Base-by-base conservation (phyloP, 2,888 invertebrate genomes). In the Meiosimyza platycephala region DNA sequence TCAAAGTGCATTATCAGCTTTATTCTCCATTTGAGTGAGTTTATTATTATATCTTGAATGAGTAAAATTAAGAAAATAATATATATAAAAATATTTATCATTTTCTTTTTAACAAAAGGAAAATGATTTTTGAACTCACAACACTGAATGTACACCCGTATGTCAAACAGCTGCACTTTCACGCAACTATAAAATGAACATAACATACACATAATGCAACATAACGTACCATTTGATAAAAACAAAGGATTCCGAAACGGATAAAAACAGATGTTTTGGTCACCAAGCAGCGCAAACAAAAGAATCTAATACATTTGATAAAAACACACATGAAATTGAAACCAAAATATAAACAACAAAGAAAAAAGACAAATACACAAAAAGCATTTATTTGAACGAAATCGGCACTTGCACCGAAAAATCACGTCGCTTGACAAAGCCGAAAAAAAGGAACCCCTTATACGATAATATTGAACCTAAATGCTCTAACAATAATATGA, bases 101-200 rank as follows among this genome's bases (percentile, higher is more conserved):
- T 40, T 40, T 40, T 40, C 40, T 9, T 40, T 40, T 9, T 5
- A 40, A 40, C 4, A 1, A 6, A 6, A 40, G 40, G 40, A 40
- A 40, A 40, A 40, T 9, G 40, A 40, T 40, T 40, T 40, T 40
- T 40, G 9, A 40, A 40, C 40, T 40, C 40, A 3, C 40, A 40
- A 9, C 9, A 40, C 40, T 4, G 40, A 40, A 4, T 4, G 4
- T 40, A 40, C 28, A 28, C 52, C 54, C 66, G 54, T 50, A 68
- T 68, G 57, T 59, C 50, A 1, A 68, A 47, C 68, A 68, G 68
- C 68, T 68, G 68, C 59, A 40, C 40, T 40, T 40, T 48, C 22
- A 18, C 13, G 18, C 15, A 28, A 66, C 66, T 33, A 40, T 18
- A 40, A 55, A 55, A 13, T 59, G 47, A n/a, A 57, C n/a, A 16